phyloP scores from a whole-genome alignment of 2,113 vertebrate genomes.

The Phaethornis superciliosus region DNA sequence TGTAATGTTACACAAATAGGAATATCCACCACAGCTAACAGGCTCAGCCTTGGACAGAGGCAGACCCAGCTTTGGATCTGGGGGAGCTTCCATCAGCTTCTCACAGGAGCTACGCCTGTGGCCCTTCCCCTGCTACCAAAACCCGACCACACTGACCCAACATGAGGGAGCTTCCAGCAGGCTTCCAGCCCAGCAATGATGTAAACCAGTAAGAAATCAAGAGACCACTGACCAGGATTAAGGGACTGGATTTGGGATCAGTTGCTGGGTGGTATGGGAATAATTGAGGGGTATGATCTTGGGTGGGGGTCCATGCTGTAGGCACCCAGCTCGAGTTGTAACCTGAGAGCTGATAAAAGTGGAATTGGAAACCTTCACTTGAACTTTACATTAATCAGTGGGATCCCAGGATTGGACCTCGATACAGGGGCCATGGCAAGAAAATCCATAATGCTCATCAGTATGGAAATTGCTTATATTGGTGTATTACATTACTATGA shows the following conservation, averaged over 20 bases:
- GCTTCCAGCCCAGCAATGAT: background rate
- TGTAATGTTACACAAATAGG: too few species aligned
- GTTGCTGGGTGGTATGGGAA: background rate
- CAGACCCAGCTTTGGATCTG: too few species aligned
- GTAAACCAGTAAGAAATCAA: background rate
- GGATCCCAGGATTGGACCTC: background rate
- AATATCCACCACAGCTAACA: too few species aligned
- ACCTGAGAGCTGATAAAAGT: background rate
- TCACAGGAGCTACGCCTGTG: too few species aligned
- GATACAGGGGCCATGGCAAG: accelerated
- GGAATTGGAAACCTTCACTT: background rate
- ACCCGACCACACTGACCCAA: too few species aligned
- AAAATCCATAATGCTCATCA: background rate
- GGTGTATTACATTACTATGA: background rate
- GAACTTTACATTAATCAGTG: background rate
- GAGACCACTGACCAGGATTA: background rate
- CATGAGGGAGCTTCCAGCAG: background rate
- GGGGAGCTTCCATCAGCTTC: too few species aligned
- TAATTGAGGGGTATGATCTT: background rate
- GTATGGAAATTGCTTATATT: background rate
- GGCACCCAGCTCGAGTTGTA: background rate
- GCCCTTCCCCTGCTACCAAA: too few species aligned
- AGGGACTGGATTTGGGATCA: background rate
- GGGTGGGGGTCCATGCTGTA: background rate
- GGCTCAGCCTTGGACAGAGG: too few species aligned